phyloP scores from a whole-genome alignment of 2,888 invertebrate species.

The Papilio protenor region DNA sequence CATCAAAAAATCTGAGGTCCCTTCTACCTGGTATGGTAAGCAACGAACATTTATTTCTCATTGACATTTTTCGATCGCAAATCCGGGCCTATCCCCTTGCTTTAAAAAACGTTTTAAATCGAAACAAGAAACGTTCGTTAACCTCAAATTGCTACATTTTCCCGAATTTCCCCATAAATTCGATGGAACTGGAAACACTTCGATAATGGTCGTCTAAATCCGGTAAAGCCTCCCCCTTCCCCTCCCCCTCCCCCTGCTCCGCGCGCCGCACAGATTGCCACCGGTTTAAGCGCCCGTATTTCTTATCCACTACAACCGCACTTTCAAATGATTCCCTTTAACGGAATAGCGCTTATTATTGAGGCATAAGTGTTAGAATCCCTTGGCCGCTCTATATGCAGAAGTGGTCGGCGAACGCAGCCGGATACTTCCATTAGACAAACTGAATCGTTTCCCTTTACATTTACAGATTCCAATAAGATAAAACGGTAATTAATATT shows the following conservation, averaged over 20 bases:
- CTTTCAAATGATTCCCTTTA: conserved; percentile 12
- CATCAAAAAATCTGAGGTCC: no score
- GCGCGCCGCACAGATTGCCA: conserved; percentile 30
- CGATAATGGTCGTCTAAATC: conserved; percentile 41
- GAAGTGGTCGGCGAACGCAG: background rate
- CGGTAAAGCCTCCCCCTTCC: conserved; percentile 6
- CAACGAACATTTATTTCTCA: background rate
- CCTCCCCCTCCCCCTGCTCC: background rate
- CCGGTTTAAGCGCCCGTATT: conserved; percentile 38
- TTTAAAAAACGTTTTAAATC: conserved; percentile 13
- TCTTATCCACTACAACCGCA: conserved; percentile 32
- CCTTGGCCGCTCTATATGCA: background rate
- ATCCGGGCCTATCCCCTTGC: background rate
- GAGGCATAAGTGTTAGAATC: conserved; percentile 13
- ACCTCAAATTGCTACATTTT: conserved; percentile 26
- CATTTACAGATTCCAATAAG: background rate
- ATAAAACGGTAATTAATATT: background rate
- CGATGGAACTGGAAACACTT: conserved; percentile 37
- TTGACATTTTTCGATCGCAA: conserved; percentile 10
- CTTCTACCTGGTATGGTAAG: no score
- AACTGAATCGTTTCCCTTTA: conserved; percentile 28
- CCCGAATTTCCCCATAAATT: conserved; percentile 40
- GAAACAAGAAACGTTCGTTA: conserved; percentile 23
- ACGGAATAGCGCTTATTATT: background rate
- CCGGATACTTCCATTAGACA: conserved; percentile 19